phyloP scores from a whole-genome alignment of 2,113 vertebrate species.

The Poeciliopsis prolifica region DNA sequence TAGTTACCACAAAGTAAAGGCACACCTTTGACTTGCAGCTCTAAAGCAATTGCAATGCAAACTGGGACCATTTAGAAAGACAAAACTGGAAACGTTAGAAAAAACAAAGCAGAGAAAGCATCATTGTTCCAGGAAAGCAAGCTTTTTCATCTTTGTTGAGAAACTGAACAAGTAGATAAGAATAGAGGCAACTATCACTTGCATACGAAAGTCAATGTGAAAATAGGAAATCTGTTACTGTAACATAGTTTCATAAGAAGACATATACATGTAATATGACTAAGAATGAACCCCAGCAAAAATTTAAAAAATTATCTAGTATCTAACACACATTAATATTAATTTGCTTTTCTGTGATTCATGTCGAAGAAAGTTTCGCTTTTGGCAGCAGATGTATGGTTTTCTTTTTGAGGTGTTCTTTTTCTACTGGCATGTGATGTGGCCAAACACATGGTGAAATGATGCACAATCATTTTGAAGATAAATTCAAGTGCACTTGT shows the following conservation, averaged over 20 bases:
- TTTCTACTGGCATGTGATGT: conserved; percentile 17
- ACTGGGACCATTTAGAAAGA: background rate
- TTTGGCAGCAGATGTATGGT: conserved; percentile 17
- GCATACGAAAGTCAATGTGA: background rate
- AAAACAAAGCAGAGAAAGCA: background rate
- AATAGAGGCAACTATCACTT: too few species aligned
- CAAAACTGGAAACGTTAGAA: background rate
- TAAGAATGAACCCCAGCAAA: background rate
- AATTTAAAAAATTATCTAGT: background rate
- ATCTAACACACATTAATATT: conserved; percentile 29
- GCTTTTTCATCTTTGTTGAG: background rate
- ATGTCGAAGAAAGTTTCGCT: conserved; percentile 41
- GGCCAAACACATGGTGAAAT: conserved; percentile 35
- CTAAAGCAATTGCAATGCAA: background rate
- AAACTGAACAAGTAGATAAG: too few species aligned
- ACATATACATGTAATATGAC: background rate
- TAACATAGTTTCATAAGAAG: background rate
- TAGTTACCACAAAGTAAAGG: background rate
- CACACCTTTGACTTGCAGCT: background rate
- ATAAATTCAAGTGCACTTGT: conserved; percentile 6
- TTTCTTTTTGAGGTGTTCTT: conserved; percentile 31
- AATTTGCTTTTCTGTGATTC: conserved; percentile 53
- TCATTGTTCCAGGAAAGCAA: background rate
- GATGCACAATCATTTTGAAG: background rate
- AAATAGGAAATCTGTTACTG: background rate